phyloP scores from a whole-genome alignment of 1,140 invertebrate species.

The Stratiolaelaps scimitus region DNA sequence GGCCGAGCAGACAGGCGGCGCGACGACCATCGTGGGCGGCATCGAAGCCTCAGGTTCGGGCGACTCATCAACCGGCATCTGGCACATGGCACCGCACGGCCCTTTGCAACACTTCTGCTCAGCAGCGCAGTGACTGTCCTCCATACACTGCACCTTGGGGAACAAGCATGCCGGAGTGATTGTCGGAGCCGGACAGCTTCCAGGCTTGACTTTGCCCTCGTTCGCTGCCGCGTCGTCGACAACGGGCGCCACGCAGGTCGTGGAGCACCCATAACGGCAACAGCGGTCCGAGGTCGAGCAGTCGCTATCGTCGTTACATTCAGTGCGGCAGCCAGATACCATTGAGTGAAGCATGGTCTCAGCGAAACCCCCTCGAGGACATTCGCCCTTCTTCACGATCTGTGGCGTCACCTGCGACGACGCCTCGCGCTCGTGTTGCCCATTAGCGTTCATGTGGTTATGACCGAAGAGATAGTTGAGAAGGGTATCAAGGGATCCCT shows the following conservation, averaged over 20 bases:
- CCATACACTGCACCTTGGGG: constrained; percentile 34
- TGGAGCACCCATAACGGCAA: constrained; percentile 33
- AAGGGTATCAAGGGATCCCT: constrained; percentile 5
- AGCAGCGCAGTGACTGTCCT: constrained; percentile 36
- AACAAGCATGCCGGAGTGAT: constrained; percentile 31
- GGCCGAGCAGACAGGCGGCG: constrained; percentile 38
- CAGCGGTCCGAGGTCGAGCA: constrained; percentile 32
- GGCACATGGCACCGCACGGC: constrained; percentile 33
- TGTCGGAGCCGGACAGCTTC: constrained; percentile 32
- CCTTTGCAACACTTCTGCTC: constrained; percentile 36
- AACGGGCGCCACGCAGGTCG: constrained; percentile 28
- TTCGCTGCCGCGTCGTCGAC: not conserved
- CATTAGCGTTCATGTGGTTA: not conserved
- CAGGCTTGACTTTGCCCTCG: constrained; percentile 32
- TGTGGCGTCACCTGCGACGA: not conserved
- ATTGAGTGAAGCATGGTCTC: constrained; percentile 28
- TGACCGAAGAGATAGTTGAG: constrained; percentile 22
- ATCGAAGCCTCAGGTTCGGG: constrained; percentile 17
- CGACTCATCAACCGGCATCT: constrained; percentile 12
- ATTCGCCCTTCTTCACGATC: not conserved
- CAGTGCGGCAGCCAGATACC: constrained; percentile 29
- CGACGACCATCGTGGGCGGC: constrained; percentile 36
- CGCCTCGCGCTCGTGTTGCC: not conserved
- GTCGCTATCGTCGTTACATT: constrained; percentile 32
- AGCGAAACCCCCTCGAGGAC: constrained; percentile 6